These are phyloP conservation scores for Nibea coibor DNA, from an alignment of 2,113 vertebrate species.

Conservation along the genomic window DNA sequence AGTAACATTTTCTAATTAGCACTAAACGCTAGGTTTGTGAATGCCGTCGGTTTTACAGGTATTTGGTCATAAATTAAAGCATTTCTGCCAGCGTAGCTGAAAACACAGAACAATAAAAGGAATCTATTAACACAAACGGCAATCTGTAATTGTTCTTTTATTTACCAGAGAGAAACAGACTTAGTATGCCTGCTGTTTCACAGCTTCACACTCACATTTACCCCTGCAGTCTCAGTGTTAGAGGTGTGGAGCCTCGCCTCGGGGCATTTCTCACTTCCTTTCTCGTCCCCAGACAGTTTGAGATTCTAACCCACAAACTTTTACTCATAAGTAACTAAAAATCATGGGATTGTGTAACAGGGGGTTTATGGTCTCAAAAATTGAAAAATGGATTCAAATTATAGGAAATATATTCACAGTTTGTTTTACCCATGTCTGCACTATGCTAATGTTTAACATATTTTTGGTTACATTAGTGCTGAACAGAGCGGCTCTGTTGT, in stretches of 20 bases:
- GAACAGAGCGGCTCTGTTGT: conserved; percentile 3
- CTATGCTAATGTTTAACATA: conserved; percentile 57
- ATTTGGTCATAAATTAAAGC: not conserved
- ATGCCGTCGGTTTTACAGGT: not conserved
- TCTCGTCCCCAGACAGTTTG: not conserved
- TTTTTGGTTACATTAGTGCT: conserved; percentile 58
- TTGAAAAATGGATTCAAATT: conserved; percentile 37
- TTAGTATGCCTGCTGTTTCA: conserved; percentile 6
- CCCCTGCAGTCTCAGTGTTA: not conserved
- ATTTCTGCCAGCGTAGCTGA: not conserved
- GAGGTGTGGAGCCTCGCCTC: not conserved
- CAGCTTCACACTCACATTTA: conserved; percentile 9
- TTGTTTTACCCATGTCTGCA: conserved; percentile 37
- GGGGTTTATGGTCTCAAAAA: not conserved
- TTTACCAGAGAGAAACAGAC: not conserved
- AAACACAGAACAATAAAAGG: not conserved
- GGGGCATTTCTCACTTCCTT: not conserved
- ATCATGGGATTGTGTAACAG: not conserved
- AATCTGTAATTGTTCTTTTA: not conserved
- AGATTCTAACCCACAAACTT: conserved; percentile 6
- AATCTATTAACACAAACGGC: too few species aligned
- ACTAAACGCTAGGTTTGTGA: too few species aligned
- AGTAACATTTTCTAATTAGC: too few species aligned
- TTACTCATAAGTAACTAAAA: not conserved
- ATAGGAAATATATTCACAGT: conserved; percentile 52